These are phyloP conservation scores for Loxodonta africana DNA, from an alignment of 2,113 vertebrate genomes.

Conservation along the genomic window DNA sequence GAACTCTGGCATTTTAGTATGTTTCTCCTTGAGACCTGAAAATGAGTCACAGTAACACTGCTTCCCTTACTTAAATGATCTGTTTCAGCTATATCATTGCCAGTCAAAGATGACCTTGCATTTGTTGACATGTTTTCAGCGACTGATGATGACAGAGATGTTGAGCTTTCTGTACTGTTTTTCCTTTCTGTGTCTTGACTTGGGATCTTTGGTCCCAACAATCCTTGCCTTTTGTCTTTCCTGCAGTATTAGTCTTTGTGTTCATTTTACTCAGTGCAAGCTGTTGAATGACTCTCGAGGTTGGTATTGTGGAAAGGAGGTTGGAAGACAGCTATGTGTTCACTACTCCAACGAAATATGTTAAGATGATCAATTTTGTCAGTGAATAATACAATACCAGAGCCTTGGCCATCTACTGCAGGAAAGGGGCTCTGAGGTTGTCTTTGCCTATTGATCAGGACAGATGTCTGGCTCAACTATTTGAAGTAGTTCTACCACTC, in stretches of 20 bases:
- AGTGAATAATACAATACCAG: background rate
- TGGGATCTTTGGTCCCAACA: background rate
- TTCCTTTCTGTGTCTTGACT: background rate
- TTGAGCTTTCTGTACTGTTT: background rate
- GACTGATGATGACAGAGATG: background rate
- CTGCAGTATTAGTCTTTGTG: background rate
- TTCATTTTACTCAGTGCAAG: background rate
- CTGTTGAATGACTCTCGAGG: background rate
- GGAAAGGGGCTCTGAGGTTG: background rate
- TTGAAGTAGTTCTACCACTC: background rate
- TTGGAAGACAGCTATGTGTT: background rate
- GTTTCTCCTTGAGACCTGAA: constrained; percentile 18
- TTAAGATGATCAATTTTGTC: background rate
- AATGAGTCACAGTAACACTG: background rate
- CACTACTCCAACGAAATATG: background rate
- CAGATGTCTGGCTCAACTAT: background rate
- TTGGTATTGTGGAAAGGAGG: background rate
- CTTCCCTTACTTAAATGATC: background rate
- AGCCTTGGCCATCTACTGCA: background rate
- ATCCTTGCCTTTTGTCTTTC: background rate
- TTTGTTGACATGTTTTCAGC: background rate
- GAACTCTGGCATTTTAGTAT: background rate
- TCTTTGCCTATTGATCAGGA: background rate
- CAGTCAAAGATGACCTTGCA: background rate
- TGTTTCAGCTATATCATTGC: background rate